These are phyloP conservation scores for Nesometra sesokonis DNA, from an alignment of 35 echinoderm and acorn worm genomes.

Conservation along the genomic window DNA sequence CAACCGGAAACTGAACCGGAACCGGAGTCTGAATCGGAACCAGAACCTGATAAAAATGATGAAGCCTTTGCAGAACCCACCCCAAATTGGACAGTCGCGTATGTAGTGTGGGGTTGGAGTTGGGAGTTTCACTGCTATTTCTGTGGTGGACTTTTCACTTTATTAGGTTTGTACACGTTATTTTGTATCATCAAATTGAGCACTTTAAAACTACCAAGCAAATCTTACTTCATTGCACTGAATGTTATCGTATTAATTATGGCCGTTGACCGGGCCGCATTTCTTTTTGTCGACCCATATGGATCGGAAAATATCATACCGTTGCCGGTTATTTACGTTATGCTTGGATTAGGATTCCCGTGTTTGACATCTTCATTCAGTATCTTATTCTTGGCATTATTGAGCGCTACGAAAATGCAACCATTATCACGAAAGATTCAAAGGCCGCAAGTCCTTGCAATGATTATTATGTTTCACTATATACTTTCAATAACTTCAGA, in stretches of 20 bases:
- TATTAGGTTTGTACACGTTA: conserved; percentile 69
- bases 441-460: conserved; percentile 37
- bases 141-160: conserved; percentile 46
- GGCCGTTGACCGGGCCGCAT: conserved; percentile 58
- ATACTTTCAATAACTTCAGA: conserved; percentile 59
- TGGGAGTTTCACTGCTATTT: conserved; percentile 91
- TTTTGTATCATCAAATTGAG: conserved; percentile 62
- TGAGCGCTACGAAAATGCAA: conserved; percentile 71
- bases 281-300: conserved; percentile 87
- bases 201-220: conserved; percentile 49
- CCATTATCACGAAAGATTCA: conserved; percentile 72
- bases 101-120: conserved; percentile 19
- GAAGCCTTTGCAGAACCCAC: conserved; percentile 77
- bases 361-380: conserved; percentile 95
- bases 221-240: conserved; percentile 76
- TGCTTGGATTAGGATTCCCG: conserved; percentile 84
- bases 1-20: conserved; percentile 24
- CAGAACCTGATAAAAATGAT: conserved; percentile 24
- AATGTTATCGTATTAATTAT: conserved; percentile 73
- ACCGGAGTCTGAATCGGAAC: conserved; percentile 17
- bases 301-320: conserved; percentile 53
- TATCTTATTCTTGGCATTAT: conserved; percentile 80
- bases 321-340: conserved; percentile 44
- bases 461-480: conserved; percentile 66
- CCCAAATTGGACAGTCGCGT: conserved; percentile 55